Evolutionary conservation across 1,140 invertebrate species (phyloP).

Genomic region (Macrobrachium nipponense): DNA sequence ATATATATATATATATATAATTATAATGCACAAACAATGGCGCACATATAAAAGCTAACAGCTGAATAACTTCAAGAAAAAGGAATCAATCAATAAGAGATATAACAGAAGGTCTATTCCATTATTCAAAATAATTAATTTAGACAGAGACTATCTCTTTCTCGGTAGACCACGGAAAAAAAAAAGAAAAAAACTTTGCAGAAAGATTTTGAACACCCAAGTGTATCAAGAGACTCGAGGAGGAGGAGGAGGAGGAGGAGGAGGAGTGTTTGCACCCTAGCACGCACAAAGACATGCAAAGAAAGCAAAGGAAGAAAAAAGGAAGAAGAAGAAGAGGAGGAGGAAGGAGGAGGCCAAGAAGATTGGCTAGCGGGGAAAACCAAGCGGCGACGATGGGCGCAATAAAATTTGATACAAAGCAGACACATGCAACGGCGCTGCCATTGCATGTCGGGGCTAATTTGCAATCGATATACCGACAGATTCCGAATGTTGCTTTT

Average conservation of each 20-base stretch:
- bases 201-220: not conserved
- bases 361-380: not conserved
- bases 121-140: no score
- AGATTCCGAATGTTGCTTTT: no score
- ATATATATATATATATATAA: no score
- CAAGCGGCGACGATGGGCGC: not conserved
- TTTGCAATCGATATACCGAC: no score
- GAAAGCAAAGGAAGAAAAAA: not conserved
- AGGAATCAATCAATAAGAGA: no score
- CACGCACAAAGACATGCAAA: not conserved
- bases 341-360: not conserved
- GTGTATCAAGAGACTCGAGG: not conserved
- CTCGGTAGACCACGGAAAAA: not conserved
- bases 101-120: no score
- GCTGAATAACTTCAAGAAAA: no score
- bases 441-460: no score
- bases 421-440: no score
- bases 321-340: not conserved
- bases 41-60: no score
- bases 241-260: slow-evolving; percentile 4
- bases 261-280: not conserved
- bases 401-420: not conserved
- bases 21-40: no score
- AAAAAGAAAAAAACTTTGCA: not conserved
- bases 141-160: no score